These are phyloP conservation scores for Erpobdella octoculata DNA, from an alignment of 2,888 invertebrate genomes.

Conservation along the genomic window DNA sequence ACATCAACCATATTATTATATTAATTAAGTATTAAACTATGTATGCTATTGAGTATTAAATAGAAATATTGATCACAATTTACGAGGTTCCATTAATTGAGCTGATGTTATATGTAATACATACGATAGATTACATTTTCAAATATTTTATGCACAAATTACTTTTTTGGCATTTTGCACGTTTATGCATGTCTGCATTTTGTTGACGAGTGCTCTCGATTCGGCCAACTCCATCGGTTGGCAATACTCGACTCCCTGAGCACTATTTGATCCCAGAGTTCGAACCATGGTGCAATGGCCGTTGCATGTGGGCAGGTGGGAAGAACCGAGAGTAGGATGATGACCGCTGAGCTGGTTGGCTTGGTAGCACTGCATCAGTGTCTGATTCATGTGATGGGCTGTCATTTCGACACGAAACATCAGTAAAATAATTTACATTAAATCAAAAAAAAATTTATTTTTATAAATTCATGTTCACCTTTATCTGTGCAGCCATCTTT, in stretches of 20 bases:
- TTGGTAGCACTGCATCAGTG: conserved; percentile 18
- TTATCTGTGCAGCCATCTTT: conserved; percentile 3
- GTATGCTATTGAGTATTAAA: no score
- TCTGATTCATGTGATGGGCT: conserved; percentile 8
- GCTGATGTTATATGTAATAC: no score
- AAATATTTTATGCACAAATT: neutral
- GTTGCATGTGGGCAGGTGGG: conserved; percentile 17
- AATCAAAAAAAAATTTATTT: neutral
- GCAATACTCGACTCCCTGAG: conserved; percentile 7
- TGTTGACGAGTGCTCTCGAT: neutral
- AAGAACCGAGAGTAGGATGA: neutral
- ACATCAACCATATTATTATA: no score
- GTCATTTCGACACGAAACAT: no score
- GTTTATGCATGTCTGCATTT: neutral
- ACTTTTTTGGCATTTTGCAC: neutral
- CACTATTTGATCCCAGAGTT: neutral
- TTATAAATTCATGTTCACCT: neutral
- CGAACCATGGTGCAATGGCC: conserved; percentile 11
- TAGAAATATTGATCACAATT: no score
- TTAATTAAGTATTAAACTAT: no score
- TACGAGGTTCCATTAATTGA: no score
- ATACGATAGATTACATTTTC: no score
- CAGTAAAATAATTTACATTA: neutral
- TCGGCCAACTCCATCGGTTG: conserved; percentile 12
- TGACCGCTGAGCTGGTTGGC: conserved; percentile 6